A percentile compares a stretch with the other conserved stretches of the same genome.
Conservation (phyloP, 2,797 vertebrate genomes). For the Danio kyathit region DNA sequence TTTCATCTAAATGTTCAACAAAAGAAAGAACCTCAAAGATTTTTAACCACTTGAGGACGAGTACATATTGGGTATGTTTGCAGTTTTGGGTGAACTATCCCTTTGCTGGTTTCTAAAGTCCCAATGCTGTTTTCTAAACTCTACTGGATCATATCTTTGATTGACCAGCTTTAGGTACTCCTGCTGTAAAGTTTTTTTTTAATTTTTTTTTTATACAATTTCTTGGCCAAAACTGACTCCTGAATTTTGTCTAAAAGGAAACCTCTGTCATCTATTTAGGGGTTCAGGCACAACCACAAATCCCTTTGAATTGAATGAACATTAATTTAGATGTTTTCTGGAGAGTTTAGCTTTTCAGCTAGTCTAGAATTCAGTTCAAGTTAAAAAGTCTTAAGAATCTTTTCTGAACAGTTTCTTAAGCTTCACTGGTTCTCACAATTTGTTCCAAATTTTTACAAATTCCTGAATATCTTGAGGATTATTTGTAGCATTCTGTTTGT, state of each 20-base stretch:
- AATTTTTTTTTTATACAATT: not conserved
- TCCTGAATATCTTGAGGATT: not conserved
- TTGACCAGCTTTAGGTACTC: not conserved
- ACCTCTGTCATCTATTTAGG: not conserved
- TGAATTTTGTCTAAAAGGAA: not conserved
- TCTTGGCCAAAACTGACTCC: not conserved
- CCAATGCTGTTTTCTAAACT: not conserved
- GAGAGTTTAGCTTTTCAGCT: not conserved
- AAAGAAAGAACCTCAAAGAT: too few relatives aligned
- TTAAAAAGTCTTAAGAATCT: too few relatives aligned
- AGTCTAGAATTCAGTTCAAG: not conserved
- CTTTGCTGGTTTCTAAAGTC: not conserved
- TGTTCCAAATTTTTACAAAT: not conserved
- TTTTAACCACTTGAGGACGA: too few relatives aligned
- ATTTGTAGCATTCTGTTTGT: not conserved
- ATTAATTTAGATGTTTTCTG: not conserved
- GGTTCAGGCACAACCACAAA: not conserved
- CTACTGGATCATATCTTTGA: not conserved
- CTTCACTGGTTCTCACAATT: not conserved
- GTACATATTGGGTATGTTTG: too few relatives aligned
- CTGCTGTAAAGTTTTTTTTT: not conserved
- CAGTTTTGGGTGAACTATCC: too few relatives aligned
- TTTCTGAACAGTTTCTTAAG: not conserved
- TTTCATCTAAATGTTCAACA: too few relatives aligned
- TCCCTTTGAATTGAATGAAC: not conserved